Percentiles rank a stretch among this genome's conserved stretches.
Conservation (phyloP, 2,113 vertebrate genomes). For the Amazona guildingii region DNA sequence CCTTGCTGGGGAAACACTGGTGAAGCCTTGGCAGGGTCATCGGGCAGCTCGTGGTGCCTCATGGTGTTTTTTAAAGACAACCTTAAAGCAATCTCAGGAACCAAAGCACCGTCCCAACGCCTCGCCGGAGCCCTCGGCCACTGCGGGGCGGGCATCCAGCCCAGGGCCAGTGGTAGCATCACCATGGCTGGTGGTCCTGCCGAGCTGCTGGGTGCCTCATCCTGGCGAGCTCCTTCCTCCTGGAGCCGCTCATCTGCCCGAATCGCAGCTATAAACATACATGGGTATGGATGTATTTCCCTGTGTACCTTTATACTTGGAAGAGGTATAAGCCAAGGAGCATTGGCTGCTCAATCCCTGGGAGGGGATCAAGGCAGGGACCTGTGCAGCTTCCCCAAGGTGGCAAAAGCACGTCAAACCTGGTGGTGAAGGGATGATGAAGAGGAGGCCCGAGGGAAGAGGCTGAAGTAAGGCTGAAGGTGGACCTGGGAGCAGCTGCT, state of each 20-base stretch:
- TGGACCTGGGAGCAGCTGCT: neutral
- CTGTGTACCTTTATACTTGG: neutral
- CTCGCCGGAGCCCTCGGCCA: accelerated
- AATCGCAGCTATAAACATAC: neutral
- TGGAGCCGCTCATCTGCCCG: neutral
- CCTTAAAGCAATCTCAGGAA: constrained; percentile 52
- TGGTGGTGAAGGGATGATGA: neutral
- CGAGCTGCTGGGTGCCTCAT: neutral
- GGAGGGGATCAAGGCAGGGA: neutral
- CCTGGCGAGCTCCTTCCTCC: neutral
- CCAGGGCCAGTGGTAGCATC: neutral
- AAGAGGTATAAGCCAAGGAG: neutral
- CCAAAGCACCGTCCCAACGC: neutral
- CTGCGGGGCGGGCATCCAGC: neutral
- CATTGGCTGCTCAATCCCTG: accelerated
- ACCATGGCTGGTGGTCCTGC: accelerated
- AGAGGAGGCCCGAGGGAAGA: neutral
- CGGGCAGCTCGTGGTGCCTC: neutral
- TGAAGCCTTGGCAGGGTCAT: neutral
- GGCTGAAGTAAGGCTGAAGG: neutral
- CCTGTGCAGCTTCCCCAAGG: neutral
- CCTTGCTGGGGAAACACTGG: neutral
- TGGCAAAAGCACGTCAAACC: neutral
- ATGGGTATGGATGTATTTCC: neutral
- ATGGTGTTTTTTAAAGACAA: neutral